Conservation (phyloP, 2,888 invertebrate species). For the Synanthedon formicaeformis region DNA sequence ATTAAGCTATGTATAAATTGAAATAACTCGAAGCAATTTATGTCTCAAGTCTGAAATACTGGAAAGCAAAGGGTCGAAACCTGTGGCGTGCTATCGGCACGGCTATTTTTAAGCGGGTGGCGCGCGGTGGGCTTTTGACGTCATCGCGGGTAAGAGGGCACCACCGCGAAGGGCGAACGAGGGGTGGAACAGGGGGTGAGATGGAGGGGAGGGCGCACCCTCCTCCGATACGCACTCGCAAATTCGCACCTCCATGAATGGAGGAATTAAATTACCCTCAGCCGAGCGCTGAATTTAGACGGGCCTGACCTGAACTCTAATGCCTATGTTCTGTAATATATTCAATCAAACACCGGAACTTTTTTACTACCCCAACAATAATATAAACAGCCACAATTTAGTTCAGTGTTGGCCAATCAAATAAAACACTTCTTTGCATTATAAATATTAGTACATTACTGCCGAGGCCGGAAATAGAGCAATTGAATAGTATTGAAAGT, state of each 20-base stretch:
- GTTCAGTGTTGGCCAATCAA: no score
- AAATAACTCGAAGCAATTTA: not conserved
- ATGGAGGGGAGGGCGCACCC: conserved; percentile 25
- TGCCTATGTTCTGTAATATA: not conserved
- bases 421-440: no score
- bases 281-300: conserved; percentile 37
- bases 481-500: no score
- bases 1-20: not conserved
- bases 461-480: no score
- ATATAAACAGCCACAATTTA: not conserved
- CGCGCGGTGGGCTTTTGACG: conserved; percentile 55
- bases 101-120: conserved; percentile 65
- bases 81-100: conserved; percentile 59
- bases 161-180: conserved; percentile 5
- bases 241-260: conserved; percentile 68
- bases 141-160: conserved; percentile 38
- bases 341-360: not conserved
- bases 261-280: conserved; percentile 58
- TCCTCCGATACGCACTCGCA: conserved; percentile 64
- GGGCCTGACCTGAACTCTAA: conserved; percentile 37
- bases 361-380: not conserved
- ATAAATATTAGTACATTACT: no score
- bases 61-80: conserved; percentile 39
- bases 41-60: conserved; percentile 12
- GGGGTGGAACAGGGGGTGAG: not conserved